These are phyloP conservation scores for Drosophila watanabei DNA, from an alignment of 1,140 invertebrate species.

Conservation along the genomic window DNA sequence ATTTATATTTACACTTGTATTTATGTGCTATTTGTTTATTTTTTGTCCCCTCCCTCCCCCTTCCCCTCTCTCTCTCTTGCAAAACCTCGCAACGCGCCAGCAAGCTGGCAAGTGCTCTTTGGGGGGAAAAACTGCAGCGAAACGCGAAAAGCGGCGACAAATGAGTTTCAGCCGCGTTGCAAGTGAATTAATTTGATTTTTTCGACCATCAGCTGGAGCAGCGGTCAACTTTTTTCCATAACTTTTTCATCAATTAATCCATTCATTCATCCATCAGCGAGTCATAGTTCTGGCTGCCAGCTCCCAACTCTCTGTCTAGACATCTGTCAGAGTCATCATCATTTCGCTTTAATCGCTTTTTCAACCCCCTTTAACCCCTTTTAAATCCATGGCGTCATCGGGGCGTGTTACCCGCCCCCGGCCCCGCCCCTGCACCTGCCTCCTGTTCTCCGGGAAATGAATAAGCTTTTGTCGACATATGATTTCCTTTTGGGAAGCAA, in stretches of 20 bases:
- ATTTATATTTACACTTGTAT: slow-evolving; percentile 11
- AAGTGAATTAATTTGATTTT: slow-evolving; percentile 6
- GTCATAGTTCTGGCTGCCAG: background rate
- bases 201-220: slow-evolving; percentile 6
- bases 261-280: slow-evolving; percentile 20
- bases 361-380: background rate
- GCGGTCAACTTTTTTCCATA: slow-evolving; percentile 26
- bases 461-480: slow-evolving; percentile 59
- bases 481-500: slow-evolving; percentile 57
- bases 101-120: slow-evolving; percentile 67
- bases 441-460: background rate
- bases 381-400: slow-evolving; percentile 44
- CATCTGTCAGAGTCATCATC: slow-evolving; percentile 47
- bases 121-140: slow-evolving; percentile 41
- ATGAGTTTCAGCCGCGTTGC: slow-evolving; percentile 21
- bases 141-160: slow-evolving; percentile 40
- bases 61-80: background rate
- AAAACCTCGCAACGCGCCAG: slow-evolving; percentile 56
- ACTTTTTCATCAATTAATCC: slow-evolving; percentile 17
- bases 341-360: slow-evolving; percentile 25
- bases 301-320: slow-evolving; percentile 35
- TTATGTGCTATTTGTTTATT: slow-evolving; percentile 28
- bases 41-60: background rate
- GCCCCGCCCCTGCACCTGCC: slow-evolving; percentile 60
- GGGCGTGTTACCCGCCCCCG: slow-evolving; percentile 4